phyloP scores from a whole-genome alignment of 2,113 vertebrate genomes.

The Gymnarchus niloticus region DNA sequence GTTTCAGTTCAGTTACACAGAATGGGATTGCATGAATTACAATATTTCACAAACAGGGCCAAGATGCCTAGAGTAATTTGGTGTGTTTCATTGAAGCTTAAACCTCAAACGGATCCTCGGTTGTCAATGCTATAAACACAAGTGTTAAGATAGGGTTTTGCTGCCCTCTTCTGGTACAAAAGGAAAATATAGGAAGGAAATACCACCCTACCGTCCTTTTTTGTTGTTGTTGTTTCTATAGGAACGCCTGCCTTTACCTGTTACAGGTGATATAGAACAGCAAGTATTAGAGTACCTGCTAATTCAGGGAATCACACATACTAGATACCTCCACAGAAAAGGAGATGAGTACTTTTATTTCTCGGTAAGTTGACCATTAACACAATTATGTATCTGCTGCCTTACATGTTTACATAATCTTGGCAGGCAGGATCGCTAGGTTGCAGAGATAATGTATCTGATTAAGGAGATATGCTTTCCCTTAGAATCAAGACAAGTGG shows the following conservation, averaged over 20 bases:
- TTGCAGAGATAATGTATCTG: background rate
- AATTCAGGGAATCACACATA: background rate
- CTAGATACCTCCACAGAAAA: background rate
- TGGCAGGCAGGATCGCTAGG: background rate
- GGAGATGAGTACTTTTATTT: conserved; percentile 50
- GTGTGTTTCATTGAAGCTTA: conserved; percentile 4
- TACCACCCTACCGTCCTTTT: no score
- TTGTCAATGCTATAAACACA: background rate
- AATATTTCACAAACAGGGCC: background rate
- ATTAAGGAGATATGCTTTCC: background rate
- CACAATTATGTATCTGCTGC: background rate
- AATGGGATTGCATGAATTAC: conserved; percentile 13
- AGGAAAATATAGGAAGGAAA: background rate
- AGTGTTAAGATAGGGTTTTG: conserved; percentile 35
- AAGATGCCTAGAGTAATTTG: background rate
- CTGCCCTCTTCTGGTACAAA: conserved; percentile 53
- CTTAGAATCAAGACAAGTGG: background rate
- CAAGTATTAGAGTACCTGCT: conserved; percentile 14
- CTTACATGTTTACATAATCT: background rate
- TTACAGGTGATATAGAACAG: conserved; percentile 32
- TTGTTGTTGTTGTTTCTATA: conserved; percentile 43
- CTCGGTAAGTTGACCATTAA: conserved; percentile 45
- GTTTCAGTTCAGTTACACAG: background rate
- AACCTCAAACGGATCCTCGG: background rate
- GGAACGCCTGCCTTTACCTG: conserved; percentile 41